Evolutionary conservation across 2,113 vertebrate genomes (phyloP).

Genomic region (Pedionomus torquatus): DNA sequence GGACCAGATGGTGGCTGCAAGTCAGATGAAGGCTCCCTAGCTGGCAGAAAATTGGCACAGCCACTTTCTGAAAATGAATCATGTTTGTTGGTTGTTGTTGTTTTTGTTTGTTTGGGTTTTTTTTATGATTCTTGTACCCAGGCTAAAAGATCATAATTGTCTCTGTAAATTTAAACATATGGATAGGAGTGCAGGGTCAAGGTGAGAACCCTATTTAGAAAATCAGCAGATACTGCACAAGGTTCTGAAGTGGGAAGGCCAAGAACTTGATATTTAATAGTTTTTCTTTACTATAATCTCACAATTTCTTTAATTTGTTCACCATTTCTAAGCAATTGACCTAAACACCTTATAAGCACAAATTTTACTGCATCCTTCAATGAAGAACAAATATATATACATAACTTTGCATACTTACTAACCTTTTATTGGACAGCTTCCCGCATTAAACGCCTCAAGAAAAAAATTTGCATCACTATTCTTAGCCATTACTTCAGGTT

Average conservation of each 20-base stretch:
- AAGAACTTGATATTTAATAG: background rate
- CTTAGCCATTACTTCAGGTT: background rate
- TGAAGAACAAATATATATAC: background rate
- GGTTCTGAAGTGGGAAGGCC: background rate
- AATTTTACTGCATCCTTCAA: background rate
- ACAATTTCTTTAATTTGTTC: background rate
- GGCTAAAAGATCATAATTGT: background rate
- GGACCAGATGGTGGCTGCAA: background rate
- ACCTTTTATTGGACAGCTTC: background rate
- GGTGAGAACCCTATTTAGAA: background rate
- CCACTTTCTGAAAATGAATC: background rate
- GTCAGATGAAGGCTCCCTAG: background rate
- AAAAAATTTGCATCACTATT: background rate
- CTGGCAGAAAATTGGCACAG: background rate
- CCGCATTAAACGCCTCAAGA: background rate
- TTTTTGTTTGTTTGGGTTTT: no score
- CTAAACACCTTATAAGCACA: background rate
- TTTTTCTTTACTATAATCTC: background rate
- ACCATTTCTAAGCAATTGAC: background rate
- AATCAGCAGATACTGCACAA: background rate
- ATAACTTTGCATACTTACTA: background rate
- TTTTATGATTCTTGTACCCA: background rate
- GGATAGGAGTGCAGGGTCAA: background rate
- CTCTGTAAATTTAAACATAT: background rate
- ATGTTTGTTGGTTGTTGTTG: background rate